Evolutionary conservation across 2,113 vertebrate genomes (phyloP), one percentile per base, ranked within the genome.

Genomic region (Oxyruncus cristatus): DNA sequence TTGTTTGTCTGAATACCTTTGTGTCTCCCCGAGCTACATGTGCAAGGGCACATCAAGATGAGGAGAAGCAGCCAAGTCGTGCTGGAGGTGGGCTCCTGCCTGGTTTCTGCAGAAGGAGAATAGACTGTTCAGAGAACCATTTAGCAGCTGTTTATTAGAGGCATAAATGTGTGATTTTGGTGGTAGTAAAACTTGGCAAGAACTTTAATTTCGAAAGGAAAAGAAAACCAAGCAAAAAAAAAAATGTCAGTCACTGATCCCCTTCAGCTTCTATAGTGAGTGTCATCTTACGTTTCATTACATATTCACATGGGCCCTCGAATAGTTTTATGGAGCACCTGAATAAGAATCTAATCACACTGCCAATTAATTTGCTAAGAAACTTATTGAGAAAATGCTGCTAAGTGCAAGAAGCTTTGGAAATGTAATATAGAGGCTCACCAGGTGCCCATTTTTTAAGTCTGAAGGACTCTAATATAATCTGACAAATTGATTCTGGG

Each of bases 331-430:
- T 28, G 32, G 41, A 63, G 58, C 12, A 75, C 19, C 65, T 47
- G 75, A 66, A 30, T 5, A 73, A 89, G 32, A 46, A 78, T 80
- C 86, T 59, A 89, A 91, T 91, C 86, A 84, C 21, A 1, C 27
- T 78, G 58, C 70, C 46, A 72, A 91, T 92, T 95, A 79, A 91
- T 93, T 95, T 85, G 70, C 83, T 56, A 74, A 77, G 24, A 89
- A 95, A 58, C 71, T 76, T 72, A 55, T 3, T 92, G 87, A 74
- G n/a, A 71, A 90, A 91, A 88, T 27, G 37, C 74, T 81, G 42
- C 58, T 62, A 70, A 68, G 53, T 72, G 49, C 41, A 55, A 58
- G 63, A 78, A 80, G 85, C 73, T 92, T 66, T 59, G 46, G 71
- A 58, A 89, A 91, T 70, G 67, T 32, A 82, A 91, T 74, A 55